Percentiles rank a stretch among this genome's conserved stretches.
These are phyloP conservation scores for Rotaria sp. DNA, from an alignment of 2,888 invertebrate genomes.

Conservation along the genomic window DNA sequence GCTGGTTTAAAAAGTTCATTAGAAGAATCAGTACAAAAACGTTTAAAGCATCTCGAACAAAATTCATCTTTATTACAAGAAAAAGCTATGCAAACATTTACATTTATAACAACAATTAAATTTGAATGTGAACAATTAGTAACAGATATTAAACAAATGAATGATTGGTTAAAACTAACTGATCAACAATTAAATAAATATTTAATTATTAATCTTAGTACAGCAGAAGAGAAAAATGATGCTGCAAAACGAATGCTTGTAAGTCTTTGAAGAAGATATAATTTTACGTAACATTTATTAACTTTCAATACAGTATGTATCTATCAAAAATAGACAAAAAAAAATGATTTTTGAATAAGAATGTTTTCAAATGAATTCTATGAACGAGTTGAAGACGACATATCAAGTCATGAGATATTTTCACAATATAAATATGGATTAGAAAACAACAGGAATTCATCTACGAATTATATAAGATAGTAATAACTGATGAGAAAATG, in stretches of 20 bases:
- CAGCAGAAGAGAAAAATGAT: slow-evolving; percentile 4
- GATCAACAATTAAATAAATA: slow-evolving; percentile 19
- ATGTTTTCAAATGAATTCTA: background rate
- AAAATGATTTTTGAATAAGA: background rate
- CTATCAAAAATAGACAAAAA: too few relatives aligned
- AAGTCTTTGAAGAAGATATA: background rate
- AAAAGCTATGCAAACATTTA: background rate
- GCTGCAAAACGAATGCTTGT: background rate
- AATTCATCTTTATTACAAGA: background rate
- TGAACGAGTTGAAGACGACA: background rate
- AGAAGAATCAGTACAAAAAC: background rate
- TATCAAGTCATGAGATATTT: background rate
- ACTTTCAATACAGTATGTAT: too few relatives aligned
- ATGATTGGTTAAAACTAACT: slow-evolving; percentile 22
- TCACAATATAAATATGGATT: background rate
- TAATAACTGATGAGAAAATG: background rate
- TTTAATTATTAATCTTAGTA: background rate
- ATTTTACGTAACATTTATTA: too few relatives aligned
- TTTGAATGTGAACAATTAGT: background rate
- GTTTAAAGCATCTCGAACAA: background rate
- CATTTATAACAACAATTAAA: background rate
- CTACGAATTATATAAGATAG: background rate
- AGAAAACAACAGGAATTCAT: background rate
- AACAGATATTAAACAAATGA: background rate
- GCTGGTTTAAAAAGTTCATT: background rate